Percentiles rank a stretch among this genome's conserved stretches.
Evolutionary conservation across 2,113 vertebrate genomes (phyloP).

Genomic region (Neodontobutis hainanensis): DNA sequence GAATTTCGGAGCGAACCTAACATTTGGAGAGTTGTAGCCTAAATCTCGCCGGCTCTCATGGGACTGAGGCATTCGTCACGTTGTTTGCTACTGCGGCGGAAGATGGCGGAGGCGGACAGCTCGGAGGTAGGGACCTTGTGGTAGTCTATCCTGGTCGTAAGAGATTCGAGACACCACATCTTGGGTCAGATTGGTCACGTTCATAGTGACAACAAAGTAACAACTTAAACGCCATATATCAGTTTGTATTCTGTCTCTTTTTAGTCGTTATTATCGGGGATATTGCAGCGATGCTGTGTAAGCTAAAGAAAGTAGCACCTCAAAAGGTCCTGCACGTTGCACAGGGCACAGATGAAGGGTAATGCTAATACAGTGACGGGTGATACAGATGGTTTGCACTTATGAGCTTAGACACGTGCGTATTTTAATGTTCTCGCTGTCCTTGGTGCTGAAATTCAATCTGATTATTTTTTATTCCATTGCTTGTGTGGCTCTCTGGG

Average conservation of each 20-base stretch:
- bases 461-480: slow-evolving; percentile 10
- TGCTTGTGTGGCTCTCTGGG: background rate
- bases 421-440: slow-evolving; percentile 59
- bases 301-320: slow-evolving; percentile 18
- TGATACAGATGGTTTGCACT: background rate
- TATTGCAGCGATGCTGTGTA: slow-evolving; percentile 5
- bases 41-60: slow-evolving; percentile 89
- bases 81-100: slow-evolving; percentile 97
- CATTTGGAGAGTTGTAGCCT: slow-evolving; percentile 57
- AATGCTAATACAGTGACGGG: background rate
- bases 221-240: background rate
- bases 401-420: background rate
- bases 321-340: slow-evolving; percentile 40
- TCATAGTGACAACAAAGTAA: too few species aligned
- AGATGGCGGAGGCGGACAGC: slow-evolving; percentile 96
- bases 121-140: slow-evolving; percentile 86
- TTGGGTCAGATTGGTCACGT: background rate
- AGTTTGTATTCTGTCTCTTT: background rate
- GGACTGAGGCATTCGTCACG: slow-evolving; percentile 98
- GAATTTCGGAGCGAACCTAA: background rate
- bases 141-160: slow-evolving; percentile 44
- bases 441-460: slow-evolving; percentile 79
- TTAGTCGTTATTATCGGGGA: background rate
- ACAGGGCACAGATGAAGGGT: background rate
- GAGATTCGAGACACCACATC: slow-evolving; percentile 5